Evolutionary conservation across 2,888 invertebrate genomes (phyloP).

Genomic region (Chymomyza amoena): DNA sequence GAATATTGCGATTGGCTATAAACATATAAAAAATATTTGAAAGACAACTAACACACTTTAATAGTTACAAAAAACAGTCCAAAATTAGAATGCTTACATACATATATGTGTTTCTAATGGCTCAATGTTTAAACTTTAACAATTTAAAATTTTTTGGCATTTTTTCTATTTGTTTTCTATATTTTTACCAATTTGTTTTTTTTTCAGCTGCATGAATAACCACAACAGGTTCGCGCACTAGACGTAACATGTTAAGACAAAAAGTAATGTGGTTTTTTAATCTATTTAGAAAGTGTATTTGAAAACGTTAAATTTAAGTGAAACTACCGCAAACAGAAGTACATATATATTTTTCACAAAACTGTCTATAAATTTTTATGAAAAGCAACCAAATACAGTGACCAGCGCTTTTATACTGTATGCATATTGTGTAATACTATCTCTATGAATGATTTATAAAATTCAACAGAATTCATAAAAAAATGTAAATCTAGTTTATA

Average conservation of each 20-base stretch:
- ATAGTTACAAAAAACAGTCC: neutral
- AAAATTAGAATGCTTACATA: conserved; percentile 9
- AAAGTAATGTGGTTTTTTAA: conserved; percentile 75
- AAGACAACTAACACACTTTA: neutral
- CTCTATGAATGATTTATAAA: no score
- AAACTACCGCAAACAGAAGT: neutral
- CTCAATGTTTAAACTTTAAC: neutral
- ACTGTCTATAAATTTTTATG: conserved; percentile 2
- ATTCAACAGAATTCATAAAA: neutral
- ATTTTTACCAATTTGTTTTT: conserved; percentile 46
- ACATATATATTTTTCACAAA: neutral
- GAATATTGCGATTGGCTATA: neutral
- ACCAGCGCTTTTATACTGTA: conserved; percentile 7
- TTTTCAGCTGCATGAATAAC: conserved; percentile 79
- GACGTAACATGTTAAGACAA: conserved; percentile 75
- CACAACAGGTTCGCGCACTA: conserved; percentile 61
- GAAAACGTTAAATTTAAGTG: conserved; percentile 11
- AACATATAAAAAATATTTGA: neutral
- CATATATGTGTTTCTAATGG: conserved; percentile 10
- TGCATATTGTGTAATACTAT: no score
- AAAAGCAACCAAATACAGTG: neutral
- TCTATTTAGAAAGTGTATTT: conserved; percentile 77
- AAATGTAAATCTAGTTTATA: no score
- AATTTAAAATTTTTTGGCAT: neutral
- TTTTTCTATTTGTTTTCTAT: conserved; percentile 26